Percentiles rank a stretch among this genome's conserved stretches.
Conservation (phyloP, 2,888 invertebrate genomes). For the Ormyrus rosae region DNA sequence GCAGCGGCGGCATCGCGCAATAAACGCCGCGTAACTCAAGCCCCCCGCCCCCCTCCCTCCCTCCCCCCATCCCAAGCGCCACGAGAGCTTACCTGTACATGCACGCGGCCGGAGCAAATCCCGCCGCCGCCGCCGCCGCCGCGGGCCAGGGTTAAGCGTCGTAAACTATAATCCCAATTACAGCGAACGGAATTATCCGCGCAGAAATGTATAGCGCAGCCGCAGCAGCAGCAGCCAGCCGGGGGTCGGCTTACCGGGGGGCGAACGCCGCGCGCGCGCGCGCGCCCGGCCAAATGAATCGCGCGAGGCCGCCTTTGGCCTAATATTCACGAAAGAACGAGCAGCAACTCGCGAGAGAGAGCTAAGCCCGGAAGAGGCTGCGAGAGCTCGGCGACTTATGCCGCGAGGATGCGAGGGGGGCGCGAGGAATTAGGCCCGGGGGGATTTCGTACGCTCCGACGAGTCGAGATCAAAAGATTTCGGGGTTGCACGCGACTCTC, state of each 20-base stretch:
- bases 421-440: too few species aligned
- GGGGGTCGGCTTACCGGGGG: slow-evolving; percentile 26
- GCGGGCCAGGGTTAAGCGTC: slow-evolving; percentile 40
- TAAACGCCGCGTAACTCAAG: slow-evolving; percentile 37
- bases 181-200: slow-evolving; percentile 56
- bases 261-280: neutral
- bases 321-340: slow-evolving; percentile 56
- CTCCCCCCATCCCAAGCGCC: neutral
- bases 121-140: slow-evolving; percentile 26
- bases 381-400: too few species aligned
- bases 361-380: too few species aligned
- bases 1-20: slow-evolving; percentile 17
- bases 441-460: too few species aligned
- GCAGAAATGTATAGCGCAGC: slow-evolving; percentile 48
- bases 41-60: too few species aligned
- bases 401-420: too few species aligned
- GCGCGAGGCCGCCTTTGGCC: slow-evolving; percentile 42
- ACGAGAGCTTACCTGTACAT: slow-evolving; percentile 33
- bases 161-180: slow-evolving; percentile 61
- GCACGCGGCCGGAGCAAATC: slow-evolving; percentile 23
- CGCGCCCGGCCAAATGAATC: slow-evolving; percentile 22
- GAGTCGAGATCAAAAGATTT: too few species aligned
- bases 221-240: slow-evolving; percentile 30
- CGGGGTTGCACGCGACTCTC: too few species aligned
- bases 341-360: neutral